Evolutionary conservation across 1,140 invertebrate species (phyloP), one percentile per base, ranked within the genome.

Genomic region (Whitmania pigra): DNA sequence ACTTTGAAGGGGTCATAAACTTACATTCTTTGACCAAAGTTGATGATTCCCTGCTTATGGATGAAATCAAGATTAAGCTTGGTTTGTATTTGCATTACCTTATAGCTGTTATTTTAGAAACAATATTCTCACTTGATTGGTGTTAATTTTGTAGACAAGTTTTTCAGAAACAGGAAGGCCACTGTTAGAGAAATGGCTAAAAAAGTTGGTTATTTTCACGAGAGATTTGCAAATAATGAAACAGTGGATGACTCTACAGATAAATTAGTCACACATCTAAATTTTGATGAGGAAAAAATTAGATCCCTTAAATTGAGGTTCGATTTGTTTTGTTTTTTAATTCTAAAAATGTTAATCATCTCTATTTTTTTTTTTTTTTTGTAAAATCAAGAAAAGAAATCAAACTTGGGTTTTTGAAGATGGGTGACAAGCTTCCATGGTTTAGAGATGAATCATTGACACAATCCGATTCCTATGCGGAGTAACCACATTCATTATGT

Each of bases 401-500:
- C 15, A 49, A 49, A 49, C 0, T 49, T 49, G 43, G 43, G 9
- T 49, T 17, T 49, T 11, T 49, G 43, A 49, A 11, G 9, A 17
- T 49, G 15, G 43, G 13, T 11, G 43, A 49, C 43, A 49, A 49
- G 43, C 22, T 25, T 63, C 9, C 22, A 11, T 63, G 57, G 22
- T n/a, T 22, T 13, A 13, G 57, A 31, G 22, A 63, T 13, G 22
- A 63, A 18, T 11, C 18, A 1, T 63, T 25, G 18, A 13, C 2
- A 25, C 29, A 22, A n/a, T 63, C 57, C 1, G 29, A 63, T 20
- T 63, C 22, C 57, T 63, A 31, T 22, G 22, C 57, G 1, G 18
- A 31, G n/a, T 72, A 72, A 9, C 13, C 71, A 67, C 36, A n/a
- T 29, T 53, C 36, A n/a, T 29, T 53, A 27, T 71, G 17, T 36